A percentile compares a stretch with the other conserved stretches of the same genome.
Evolutionary conservation across 2,797 vertebrate species (phyloP).

Genomic region (Molossus alvarezi): DNA sequence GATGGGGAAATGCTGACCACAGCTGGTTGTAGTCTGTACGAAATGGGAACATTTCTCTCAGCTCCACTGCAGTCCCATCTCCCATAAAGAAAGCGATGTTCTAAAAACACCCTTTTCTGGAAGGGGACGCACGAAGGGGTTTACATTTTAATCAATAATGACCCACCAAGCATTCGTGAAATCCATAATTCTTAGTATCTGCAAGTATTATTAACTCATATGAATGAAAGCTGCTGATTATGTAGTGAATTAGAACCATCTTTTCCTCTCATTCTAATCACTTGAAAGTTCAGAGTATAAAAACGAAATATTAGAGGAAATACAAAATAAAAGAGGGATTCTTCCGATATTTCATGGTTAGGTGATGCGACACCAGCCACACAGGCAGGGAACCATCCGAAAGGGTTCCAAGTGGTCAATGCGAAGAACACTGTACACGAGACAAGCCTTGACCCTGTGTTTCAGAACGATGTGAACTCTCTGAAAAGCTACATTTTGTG

Average conservation of each 20-base stretch:
- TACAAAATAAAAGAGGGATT: constrained; percentile 59
- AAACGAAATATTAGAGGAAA: constrained; percentile 24
- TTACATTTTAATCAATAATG: constrained; percentile 60
- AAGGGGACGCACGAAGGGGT: neutral
- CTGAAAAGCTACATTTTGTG: neutral
- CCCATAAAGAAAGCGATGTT: constrained; percentile 32
- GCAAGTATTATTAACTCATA: neutral
- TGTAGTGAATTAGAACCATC: neutral
- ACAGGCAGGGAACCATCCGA: neutral
- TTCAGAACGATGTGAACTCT: constrained; percentile 32
- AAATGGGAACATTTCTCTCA: neutral
- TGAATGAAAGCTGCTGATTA: neutral
- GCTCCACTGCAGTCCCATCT: neutral
- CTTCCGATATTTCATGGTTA: neutral
- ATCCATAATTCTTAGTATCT: neutral
- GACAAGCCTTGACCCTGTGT: neutral
- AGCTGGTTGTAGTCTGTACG: neutral
- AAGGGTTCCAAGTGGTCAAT: neutral
- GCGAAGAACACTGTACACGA: neutral
- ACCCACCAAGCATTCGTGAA: neutral
- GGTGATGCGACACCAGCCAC: neutral
- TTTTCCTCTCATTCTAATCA: constrained; percentile 51
- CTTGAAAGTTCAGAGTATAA: constrained; percentile 39
- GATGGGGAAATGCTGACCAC: neutral
- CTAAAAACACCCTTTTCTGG: neutral